These are phyloP conservation scores for Tachystola acroxantha DNA, from an alignment of 2,888 invertebrate species.

Conservation along the genomic window DNA sequence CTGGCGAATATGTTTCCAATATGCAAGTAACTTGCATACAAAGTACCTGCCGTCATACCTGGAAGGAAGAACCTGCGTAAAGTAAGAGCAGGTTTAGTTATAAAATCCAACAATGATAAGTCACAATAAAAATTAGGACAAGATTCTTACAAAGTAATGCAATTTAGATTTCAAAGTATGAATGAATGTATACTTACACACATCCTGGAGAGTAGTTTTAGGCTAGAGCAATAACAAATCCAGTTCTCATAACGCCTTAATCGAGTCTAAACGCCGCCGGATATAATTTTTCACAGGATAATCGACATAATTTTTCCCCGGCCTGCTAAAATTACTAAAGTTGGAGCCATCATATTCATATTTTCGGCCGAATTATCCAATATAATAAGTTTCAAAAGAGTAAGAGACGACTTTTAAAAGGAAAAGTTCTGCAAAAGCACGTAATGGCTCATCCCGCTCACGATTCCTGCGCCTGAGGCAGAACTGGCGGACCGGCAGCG, in stretches of 20 bases:
- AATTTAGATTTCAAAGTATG: no score
- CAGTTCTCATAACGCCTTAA: slow-evolving; percentile 37
- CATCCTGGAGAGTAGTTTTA: no score
- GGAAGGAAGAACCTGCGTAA: no score
- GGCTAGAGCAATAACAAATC: no score
- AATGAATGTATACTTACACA: no score
- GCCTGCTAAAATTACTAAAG: slow-evolving; percentile 63
- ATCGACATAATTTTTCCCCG: slow-evolving; percentile 57
- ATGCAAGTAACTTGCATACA: no score
- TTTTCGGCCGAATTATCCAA: slow-evolving; percentile 71
- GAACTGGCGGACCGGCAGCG: slow-evolving; percentile 71
- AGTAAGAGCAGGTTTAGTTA: no score
- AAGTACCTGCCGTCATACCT: no score
- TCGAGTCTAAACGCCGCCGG: slow-evolving; percentile 44
- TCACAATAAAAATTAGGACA: no score
- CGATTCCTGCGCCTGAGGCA: slow-evolving; percentile 69
- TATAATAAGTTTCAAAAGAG: slow-evolving; percentile 75
- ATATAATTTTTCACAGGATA: slow-evolving; percentile 57
- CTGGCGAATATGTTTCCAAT: no score
- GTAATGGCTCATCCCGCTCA: slow-evolving; percentile 77
- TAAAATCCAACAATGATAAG: no score
- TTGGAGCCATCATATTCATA: slow-evolving; percentile 70
- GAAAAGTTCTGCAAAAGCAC: slow-evolving; percentile 73
- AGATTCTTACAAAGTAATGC: no score
- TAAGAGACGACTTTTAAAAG: slow-evolving; percentile 75